phyloP scores from a whole-genome alignment of 2,888 invertebrate genomes.

The Chrysodeixis includens region DNA sequence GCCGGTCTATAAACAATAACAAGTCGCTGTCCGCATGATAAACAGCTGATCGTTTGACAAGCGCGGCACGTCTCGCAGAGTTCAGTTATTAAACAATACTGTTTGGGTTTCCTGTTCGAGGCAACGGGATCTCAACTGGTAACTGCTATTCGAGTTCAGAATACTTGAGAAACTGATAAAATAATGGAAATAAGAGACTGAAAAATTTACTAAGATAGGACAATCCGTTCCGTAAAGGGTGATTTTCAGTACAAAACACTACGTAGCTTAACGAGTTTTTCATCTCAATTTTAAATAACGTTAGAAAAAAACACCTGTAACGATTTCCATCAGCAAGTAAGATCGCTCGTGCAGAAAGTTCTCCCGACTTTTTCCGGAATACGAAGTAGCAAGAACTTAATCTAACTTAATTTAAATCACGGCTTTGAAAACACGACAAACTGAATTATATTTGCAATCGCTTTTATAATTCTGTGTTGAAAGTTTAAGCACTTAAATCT shows the following conservation, averaged over 20 bases:
- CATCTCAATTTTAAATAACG: no score
- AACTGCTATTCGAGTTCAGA: not conserved
- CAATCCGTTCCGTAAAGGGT: no score
- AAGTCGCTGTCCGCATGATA: slow-evolving; percentile 18
- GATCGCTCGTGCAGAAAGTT: not conserved
- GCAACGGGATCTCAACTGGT: slow-evolving; percentile 24
- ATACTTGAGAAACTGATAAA: not conserved
- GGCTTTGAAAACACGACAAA: not conserved
- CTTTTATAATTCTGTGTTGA: not conserved
- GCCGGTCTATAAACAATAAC: slow-evolving; percentile 25
- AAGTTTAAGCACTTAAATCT: not conserved
- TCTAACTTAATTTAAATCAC: not conserved
- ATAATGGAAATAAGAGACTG: no score
- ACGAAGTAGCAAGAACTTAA: not conserved
- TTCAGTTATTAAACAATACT: slow-evolving; percentile 39
- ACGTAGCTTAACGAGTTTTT: no score
- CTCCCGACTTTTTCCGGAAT: not conserved
- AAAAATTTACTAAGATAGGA: no score
- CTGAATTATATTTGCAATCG: not conserved
- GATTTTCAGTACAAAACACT: no score
- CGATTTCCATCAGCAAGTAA: no score
- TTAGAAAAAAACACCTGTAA: no score
- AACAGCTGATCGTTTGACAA: slow-evolving; percentile 17
- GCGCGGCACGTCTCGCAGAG: slow-evolving; percentile 26
- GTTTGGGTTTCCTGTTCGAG: slow-evolving; percentile 32